These are phyloP conservation scores for Actinemys pallida DNA, from an alignment of 2,113 vertebrate genomes.

Conservation along the genomic window DNA sequence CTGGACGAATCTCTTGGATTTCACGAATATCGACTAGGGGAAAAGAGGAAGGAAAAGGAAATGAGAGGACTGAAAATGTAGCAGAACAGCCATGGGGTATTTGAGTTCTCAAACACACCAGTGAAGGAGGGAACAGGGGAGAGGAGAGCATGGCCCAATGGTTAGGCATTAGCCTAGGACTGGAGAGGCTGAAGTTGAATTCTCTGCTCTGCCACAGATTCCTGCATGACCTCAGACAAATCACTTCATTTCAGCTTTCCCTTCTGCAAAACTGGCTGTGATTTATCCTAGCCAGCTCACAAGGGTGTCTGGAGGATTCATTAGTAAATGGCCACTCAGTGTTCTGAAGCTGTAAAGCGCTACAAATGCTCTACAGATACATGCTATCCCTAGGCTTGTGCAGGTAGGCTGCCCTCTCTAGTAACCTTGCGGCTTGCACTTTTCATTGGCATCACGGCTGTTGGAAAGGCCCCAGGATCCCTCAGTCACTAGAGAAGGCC, in stretches of 20 bases:
- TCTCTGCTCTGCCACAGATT: neutral
- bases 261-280: neutral
- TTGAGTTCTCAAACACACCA: neutral
- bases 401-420: neutral
- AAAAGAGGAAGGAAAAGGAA: neutral
- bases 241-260: neutral
- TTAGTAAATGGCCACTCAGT: neutral
- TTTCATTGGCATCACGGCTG: neutral
- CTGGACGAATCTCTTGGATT: conserved; percentile 96
- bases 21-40: conserved; percentile 95
- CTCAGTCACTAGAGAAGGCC: neutral
- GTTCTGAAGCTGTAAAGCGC: neutral
- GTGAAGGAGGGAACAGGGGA: neutral
- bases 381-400: neutral
- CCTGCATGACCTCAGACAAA: neutral
- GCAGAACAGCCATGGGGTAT: neutral
- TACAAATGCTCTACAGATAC: neutral
- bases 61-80: neutral
- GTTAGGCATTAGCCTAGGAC: neutral
- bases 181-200: neutral
- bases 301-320: neutral
- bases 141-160: neutral
- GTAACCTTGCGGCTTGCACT: neutral
- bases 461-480: neutral
- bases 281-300: neutral